phyloP scores from a whole-genome alignment of 2,113 vertebrate genomes.

The Aptenodytes patagonicus region DNA sequence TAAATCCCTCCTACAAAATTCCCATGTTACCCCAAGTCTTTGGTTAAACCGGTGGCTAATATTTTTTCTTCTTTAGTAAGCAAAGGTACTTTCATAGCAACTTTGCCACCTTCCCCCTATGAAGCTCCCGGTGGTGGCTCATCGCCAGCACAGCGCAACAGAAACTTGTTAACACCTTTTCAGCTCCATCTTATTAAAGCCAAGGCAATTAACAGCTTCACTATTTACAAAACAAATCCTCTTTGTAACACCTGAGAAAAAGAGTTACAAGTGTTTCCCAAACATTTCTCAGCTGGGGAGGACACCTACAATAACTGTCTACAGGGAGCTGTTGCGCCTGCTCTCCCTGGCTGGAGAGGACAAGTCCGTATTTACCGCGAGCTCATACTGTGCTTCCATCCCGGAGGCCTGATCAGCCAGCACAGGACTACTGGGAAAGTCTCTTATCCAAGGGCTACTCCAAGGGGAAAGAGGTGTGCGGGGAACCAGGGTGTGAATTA shows the following conservation, averaged over 20 bases:
- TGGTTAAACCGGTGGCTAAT: not conserved
- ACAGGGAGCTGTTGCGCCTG: not conserved
- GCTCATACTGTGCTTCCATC: not conserved
- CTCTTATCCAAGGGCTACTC: not conserved
- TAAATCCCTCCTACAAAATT: not conserved
- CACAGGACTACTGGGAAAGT: not conserved
- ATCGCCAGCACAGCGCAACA: not conserved
- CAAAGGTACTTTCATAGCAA: not conserved
- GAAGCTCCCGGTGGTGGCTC: not conserved
- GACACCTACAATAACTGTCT: not conserved
- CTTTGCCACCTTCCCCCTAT: not conserved
- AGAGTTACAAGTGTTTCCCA: constrained; percentile 46
- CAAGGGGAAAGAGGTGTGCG: not conserved
- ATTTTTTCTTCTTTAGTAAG: not conserved
- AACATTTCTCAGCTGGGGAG: not conserved
- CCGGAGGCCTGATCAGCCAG: not conserved
- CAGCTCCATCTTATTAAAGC: constrained; percentile 34
- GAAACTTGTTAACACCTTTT: constrained; percentile 42
- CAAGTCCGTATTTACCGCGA: rapidly evolving
- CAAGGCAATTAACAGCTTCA: constrained; percentile 39
- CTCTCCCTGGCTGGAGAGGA: not conserved
- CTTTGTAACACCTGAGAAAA: constrained; percentile 53
- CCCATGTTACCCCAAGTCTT: not conserved
- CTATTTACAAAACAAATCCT: constrained; percentile 66
- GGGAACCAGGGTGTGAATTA: not conserved